Evolutionary conservation across 2,797 vertebrate species (phyloP), one percentile per base, ranked within the genome.

Genomic region (Nyctalus aviator): DNA sequence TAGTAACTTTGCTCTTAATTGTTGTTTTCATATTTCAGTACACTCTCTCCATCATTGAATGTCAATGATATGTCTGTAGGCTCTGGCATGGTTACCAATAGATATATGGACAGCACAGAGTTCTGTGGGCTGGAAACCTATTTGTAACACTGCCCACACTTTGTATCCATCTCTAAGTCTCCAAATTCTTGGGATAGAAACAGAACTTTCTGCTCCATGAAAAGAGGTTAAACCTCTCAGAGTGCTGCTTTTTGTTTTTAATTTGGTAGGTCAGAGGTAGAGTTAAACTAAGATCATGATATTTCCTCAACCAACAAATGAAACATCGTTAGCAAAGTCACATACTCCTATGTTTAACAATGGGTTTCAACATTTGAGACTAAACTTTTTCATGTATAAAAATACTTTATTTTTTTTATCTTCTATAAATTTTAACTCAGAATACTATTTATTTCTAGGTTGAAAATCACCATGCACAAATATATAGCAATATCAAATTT

Each of bases 131-230:
- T 11, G 17, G 46, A 55, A 17, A 8, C 20, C 44, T 35, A 20
- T 75, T 37, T 83, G 71, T 9, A 69, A 32, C 30, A 5, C 9
- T 35, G 59, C 2, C 6, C 6, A 53, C 1, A 11, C 6, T 17
- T 83, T 68, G 9, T 2, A 21, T 55, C 18, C 18, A 94, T 50
- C 78, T 82, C 53, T 75, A 7, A 8, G 35, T 48, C 78, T 93
- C 35, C n/a, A 91, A 71, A 72, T 57, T 91, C 48, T 81, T 69
- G n/a, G 55, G 66, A 30, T 18, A 86, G 23, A 83, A 84, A 11
- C 44, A 55, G 46, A 69, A 41, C 7, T 57, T 64, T 77, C 73
- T 81, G 44, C 25, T 76, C 25, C 41, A 25, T 71, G 46, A 75
- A 73, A 57, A 68, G 20, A 71, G 6, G 7, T 27, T 84, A 90